Conservation (phyloP, 2,113 vertebrate genomes). For the Psilopogon haemacephalus region DNA sequence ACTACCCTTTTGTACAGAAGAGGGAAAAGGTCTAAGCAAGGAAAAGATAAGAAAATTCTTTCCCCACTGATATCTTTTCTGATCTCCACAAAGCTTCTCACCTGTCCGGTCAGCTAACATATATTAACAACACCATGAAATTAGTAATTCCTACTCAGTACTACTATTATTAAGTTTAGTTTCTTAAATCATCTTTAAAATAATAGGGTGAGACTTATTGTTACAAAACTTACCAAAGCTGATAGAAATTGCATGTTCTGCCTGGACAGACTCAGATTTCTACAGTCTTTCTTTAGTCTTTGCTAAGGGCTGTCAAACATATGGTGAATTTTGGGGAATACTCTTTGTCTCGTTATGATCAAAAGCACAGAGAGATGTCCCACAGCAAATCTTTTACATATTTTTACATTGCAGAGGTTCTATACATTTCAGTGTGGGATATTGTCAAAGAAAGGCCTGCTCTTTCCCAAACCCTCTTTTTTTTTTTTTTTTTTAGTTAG, state of each 20-base stretch:
- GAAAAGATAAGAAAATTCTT: neutral
- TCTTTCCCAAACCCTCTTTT: neutral
- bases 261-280: neutral
- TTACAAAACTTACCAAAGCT: neutral
- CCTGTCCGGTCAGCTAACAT: neutral
- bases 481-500: neutral
- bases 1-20: neutral
- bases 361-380: neutral
- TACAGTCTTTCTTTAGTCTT: neutral
- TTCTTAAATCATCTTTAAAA: neutral
- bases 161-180: neutral
- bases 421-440: neutral
- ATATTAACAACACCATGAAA: neutral
- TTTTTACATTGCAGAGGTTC: neutral
- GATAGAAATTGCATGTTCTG: neutral
- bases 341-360: conserved; percentile 15
- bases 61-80: neutral
- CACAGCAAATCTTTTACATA: neutral
- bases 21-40: neutral
- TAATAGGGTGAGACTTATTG: neutral
- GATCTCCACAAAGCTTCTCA: neutral
- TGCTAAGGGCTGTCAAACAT: conserved; percentile 39
- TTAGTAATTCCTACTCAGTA: neutral
- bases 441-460: neutral
- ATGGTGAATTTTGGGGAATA: neutral